These are phyloP conservation scores for Cephus nigrinus DNA, from an alignment of 2,888 invertebrate genomes.

Conservation along the genomic window DNA sequence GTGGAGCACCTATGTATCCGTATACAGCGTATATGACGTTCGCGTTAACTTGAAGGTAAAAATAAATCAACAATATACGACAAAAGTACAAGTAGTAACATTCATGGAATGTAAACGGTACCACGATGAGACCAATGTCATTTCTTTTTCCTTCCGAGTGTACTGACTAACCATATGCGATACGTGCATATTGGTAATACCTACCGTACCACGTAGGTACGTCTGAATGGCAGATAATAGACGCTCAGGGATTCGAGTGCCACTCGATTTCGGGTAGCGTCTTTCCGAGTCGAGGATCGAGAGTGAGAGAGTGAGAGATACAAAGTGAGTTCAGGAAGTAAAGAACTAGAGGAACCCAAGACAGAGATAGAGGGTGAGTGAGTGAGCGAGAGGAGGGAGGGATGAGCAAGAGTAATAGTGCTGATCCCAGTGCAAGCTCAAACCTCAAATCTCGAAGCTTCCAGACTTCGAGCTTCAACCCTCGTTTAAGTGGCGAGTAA, in stretches of 20 bases:
- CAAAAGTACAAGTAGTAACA: too few relatives aligned
- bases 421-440: slow-evolving; percentile 46
- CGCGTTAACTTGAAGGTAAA: too few relatives aligned
- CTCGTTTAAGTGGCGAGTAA: slow-evolving; percentile 56
- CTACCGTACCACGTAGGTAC: neutral
- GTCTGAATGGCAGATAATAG: slow-evolving; percentile 2
- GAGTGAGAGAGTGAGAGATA: slow-evolving; percentile 10
- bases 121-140: too few relatives aligned
- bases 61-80: too few relatives aligned
- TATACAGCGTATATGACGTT: too few relatives aligned
- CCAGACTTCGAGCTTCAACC: slow-evolving; percentile 26
- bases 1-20: too few relatives aligned
- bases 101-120: too few relatives aligned
- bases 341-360: too few relatives aligned
- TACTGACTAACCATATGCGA: too few relatives aligned
- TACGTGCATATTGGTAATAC: neutral
- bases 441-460: slow-evolving; percentile 35
- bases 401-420: slow-evolving; percentile 41
- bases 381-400: neutral
- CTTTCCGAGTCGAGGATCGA: neutral
- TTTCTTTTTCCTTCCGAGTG: too few relatives aligned
- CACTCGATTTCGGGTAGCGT: slow-evolving; percentile 6
- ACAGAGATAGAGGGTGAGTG: neutral
- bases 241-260: neutral
- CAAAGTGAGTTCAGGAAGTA: too few relatives aligned